Evolutionary conservation across 2,888 invertebrate genomes (phyloP).

Genomic region (Seira musarum): DNA sequence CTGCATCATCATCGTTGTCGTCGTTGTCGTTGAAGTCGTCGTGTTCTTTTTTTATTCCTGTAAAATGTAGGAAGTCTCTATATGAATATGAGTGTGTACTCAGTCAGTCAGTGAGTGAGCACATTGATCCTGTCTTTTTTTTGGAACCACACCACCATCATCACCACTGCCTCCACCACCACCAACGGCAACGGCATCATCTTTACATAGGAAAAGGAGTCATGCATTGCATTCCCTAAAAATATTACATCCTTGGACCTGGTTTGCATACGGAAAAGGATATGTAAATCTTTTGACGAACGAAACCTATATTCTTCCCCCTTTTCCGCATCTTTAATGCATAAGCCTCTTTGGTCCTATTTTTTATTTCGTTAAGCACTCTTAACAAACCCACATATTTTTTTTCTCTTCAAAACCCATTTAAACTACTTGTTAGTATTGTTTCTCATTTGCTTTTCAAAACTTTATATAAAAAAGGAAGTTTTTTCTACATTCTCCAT

Average conservation of each 20-base stretch:
- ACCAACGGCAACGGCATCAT: not conserved
- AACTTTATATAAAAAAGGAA: not conserved
- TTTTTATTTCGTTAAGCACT: slow-evolving; percentile 8
- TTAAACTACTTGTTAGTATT: no score
- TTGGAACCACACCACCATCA: not conserved
- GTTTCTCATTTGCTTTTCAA: not conserved
- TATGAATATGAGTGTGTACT: slow-evolving; percentile 20
- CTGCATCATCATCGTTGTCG: slow-evolving; percentile 23
- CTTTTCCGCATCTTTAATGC: slow-evolving; percentile 21
- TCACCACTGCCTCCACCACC: no score
- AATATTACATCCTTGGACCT: not conserved
- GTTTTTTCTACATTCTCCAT: no score
- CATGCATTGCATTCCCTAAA: not conserved
- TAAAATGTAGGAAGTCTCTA: not conserved
- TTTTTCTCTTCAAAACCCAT: no score
- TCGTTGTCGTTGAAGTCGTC: slow-evolving; percentile 13
- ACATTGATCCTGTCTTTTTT: not conserved
- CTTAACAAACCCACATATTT: no score
- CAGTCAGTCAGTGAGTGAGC: not conserved
- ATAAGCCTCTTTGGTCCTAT: slow-evolving; percentile 17
- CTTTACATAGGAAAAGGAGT: not conserved
- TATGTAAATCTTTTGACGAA: slow-evolving; percentile 51
- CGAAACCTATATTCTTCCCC: slow-evolving; percentile 16
- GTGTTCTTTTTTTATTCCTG: not conserved
- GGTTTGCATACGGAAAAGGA: not conserved